These are phyloP conservation scores for Drosophila mimetica DNA, from an alignment of 2,888 invertebrate genomes.

Conservation along the genomic window DNA sequence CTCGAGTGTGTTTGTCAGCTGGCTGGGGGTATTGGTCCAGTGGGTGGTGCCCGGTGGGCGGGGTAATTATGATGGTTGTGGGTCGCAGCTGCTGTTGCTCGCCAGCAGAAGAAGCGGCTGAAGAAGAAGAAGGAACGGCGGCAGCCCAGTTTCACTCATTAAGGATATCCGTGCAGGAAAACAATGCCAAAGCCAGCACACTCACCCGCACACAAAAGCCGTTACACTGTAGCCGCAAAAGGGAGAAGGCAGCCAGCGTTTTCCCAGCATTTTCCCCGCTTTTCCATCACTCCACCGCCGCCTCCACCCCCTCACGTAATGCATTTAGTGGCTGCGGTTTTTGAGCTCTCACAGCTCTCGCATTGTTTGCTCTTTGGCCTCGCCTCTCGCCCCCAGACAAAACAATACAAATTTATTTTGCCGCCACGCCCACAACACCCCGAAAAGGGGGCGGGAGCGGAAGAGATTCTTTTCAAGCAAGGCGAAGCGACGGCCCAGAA, in stretches of 20 bases:
- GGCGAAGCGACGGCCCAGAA: conserved; percentile 58
- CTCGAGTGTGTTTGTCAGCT: conserved; percentile 74
- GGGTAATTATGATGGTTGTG: conserved; percentile 51
- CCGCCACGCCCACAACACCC: conserved; percentile 23
- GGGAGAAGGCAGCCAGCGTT: conserved; percentile 17
- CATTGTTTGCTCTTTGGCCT: conserved; percentile 76
- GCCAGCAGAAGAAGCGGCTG: conserved; percentile 1
- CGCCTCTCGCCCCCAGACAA: conserved; percentile 55
- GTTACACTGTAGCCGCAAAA: conserved; percentile 73
- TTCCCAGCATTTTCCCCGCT: not conserved
- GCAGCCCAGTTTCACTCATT: conserved; percentile 82
- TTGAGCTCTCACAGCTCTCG: conserved; percentile 58
- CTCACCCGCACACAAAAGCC: conserved; percentile 62
- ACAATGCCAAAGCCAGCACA: conserved; percentile 74
- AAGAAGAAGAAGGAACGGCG: conserved; percentile 36
- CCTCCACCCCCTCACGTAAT: conserved; percentile 60
- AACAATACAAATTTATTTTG: conserved; percentile 76
- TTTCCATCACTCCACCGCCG: conserved; percentile 1
- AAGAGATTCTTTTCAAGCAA: conserved; percentile 39
- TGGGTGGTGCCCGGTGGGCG: conserved; percentile 18
- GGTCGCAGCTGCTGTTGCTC: conserved; percentile 43
- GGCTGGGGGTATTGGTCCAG: conserved; percentile 24
- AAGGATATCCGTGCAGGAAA: conserved; percentile 82
- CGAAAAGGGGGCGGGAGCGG: not conserved
- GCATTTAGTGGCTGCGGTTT: conserved; percentile 80